These are phyloP conservation scores for Myrmophylax atrothorax DNA, from an alignment of 2,113 vertebrate genomes.

Conservation along the genomic window DNA sequence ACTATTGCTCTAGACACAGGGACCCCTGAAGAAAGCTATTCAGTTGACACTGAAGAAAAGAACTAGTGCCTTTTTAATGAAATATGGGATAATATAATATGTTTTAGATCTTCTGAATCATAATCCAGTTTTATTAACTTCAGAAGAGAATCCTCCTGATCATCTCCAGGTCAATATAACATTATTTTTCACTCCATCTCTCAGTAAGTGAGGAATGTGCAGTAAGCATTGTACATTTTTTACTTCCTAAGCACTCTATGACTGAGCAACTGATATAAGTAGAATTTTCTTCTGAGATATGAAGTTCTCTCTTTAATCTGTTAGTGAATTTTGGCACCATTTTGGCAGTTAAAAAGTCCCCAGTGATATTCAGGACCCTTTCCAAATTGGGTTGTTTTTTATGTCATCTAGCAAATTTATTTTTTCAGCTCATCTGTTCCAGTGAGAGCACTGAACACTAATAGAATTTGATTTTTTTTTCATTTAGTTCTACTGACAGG, in stretches of 20 bases:
- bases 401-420: conserved; percentile 2
- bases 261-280: neutral
- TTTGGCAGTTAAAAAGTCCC: neutral
- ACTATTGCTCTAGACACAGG: neutral
- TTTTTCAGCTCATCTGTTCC: neutral
- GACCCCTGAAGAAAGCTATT: neutral
- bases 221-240: neutral
- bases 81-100: neutral
- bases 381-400: conserved; percentile 12
- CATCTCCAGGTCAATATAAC: neutral
- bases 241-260: neutral
- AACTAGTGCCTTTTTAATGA: neutral
- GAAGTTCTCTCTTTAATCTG: neutral
- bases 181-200: neutral
- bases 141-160: neutral
- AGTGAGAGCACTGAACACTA: neutral
- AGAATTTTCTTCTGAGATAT: neutral
- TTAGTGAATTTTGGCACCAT: neutral
- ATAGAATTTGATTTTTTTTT: neutral
- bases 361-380: neutral
- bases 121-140: neutral
- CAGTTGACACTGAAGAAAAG: neutral
- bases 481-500: neutral
- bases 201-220: neutral
- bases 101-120: neutral